phyloP scores from a whole-genome alignment of 2,113 vertebrate genomes.

The Ceyx melanurus region DNA sequence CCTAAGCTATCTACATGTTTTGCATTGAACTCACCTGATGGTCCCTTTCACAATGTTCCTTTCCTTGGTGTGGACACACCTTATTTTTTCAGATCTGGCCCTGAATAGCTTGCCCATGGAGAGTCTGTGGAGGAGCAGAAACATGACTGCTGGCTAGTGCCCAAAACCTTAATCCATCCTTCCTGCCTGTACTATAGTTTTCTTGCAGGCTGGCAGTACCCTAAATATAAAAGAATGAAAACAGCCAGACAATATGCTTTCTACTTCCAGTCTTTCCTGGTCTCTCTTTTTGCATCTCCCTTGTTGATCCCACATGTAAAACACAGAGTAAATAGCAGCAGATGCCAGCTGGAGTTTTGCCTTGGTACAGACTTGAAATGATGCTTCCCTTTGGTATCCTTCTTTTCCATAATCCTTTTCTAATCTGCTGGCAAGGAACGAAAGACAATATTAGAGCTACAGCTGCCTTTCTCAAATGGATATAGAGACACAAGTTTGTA shows the following conservation, averaged over 20 bases:
- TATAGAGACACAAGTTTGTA: not conserved
- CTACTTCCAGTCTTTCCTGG: not conserved
- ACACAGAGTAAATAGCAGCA: not conserved
- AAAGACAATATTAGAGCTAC: not conserved
- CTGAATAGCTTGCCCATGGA: not conserved
- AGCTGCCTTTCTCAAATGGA: not conserved
- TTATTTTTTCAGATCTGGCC: not conserved
- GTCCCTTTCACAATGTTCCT: not conserved
- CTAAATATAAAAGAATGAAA: not conserved
- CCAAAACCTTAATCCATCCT: not conserved
- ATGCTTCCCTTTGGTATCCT: not conserved
- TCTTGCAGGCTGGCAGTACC: not conserved
- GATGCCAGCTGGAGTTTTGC: conserved; percentile 13
- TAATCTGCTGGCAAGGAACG: conserved; percentile 28
- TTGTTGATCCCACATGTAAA: not conserved
- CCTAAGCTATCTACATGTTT: fast-evolving
- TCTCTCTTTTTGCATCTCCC: not conserved
- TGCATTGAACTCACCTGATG: not conserved
- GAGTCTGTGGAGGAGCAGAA: not conserved
- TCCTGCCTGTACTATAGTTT: not conserved
- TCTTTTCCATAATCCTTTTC: conserved; percentile 15
- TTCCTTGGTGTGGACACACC: not conserved
- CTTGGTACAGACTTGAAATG: not conserved
- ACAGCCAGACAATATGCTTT: not conserved
- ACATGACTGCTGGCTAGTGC: not conserved